phyloP scores from a whole-genome alignment of 2,797 vertebrate species.

The Periophthalmus magnuspinnatus region DNA sequence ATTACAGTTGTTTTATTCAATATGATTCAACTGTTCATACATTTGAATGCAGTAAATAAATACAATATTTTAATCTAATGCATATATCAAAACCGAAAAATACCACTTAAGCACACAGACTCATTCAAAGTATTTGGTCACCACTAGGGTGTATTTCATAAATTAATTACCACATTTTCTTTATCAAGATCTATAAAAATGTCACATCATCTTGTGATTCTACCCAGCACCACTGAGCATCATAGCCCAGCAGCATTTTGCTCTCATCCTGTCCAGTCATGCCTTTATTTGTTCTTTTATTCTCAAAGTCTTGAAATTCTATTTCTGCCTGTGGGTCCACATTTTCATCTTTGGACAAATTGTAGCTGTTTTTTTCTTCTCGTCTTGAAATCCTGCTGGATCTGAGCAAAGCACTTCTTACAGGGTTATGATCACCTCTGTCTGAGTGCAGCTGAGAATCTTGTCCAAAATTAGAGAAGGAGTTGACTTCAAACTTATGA shows the following conservation, averaged over 20 bases:
- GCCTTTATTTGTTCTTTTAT: slow-evolving; percentile 48
- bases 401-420: slow-evolving; percentile 47
- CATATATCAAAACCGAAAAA: neutral
- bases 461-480: neutral
- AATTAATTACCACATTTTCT: neutral
- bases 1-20: neutral
- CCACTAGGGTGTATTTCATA: neutral
- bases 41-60: neutral
- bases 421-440: slow-evolving; percentile 11
- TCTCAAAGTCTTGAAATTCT: slow-evolving; percentile 41
- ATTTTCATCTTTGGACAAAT: slow-evolving; percentile 40
- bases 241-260: slow-evolving; percentile 75
- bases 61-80: neutral
- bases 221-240: slow-evolving; percentile 88
- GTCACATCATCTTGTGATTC: slow-evolving; percentile 91
- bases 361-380: slow-evolving; percentile 21
- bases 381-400: slow-evolving; percentile 33
- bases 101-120: neutral
- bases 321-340: slow-evolving; percentile 29
- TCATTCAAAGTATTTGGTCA: neutral
- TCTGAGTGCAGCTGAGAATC: slow-evolving; percentile 9
- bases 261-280: slow-evolving; percentile 42
- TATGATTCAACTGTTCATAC: neutral
- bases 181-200: slow-evolving; percentile 77
- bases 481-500: slow-evolving; percentile 22